Conservation (phyloP, 2,797 vertebrate species). For the Hirundo rustica region DNA sequence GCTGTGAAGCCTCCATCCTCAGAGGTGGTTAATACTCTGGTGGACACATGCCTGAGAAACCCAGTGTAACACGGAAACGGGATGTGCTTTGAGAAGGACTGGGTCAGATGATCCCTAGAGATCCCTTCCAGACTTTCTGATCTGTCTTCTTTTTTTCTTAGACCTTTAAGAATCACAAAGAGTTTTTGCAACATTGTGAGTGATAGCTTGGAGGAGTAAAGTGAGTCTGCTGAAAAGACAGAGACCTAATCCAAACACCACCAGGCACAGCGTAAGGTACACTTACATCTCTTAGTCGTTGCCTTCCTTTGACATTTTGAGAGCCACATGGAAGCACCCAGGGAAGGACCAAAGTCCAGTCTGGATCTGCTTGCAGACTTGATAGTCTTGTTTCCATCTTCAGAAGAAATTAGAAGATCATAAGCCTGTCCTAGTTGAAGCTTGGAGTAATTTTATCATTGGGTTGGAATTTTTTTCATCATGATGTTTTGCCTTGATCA, state of each 20-base stretch:
- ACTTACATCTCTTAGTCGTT: neutral
- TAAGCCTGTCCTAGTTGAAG: neutral
- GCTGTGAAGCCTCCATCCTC: neutral
- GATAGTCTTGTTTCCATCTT: neutral
- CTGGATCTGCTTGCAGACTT: neutral
- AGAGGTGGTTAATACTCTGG: neutral
- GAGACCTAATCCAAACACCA: neutral
- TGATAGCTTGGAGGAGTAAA: neutral
- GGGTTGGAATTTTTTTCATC: neutral
- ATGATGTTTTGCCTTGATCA: neutral
- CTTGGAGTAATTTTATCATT: neutral
- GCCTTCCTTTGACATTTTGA: neutral
- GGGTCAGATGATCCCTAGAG: neutral
- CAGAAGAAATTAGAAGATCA: neutral
- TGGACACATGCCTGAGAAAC: neutral
- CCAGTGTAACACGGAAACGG: neutral
- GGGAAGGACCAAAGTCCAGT: neutral
- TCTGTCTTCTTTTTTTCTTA: neutral
- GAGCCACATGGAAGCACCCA: neutral
- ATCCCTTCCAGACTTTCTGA: neutral
- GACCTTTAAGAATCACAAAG: neutral
- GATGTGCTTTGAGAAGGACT: neutral
- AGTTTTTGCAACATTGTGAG: neutral
- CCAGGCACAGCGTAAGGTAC: rapidly evolving
- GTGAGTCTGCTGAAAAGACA: neutral